phyloP scores from a whole-genome alignment of 1,140 invertebrate genomes.

The Mycetomoellerius zeteki region DNA sequence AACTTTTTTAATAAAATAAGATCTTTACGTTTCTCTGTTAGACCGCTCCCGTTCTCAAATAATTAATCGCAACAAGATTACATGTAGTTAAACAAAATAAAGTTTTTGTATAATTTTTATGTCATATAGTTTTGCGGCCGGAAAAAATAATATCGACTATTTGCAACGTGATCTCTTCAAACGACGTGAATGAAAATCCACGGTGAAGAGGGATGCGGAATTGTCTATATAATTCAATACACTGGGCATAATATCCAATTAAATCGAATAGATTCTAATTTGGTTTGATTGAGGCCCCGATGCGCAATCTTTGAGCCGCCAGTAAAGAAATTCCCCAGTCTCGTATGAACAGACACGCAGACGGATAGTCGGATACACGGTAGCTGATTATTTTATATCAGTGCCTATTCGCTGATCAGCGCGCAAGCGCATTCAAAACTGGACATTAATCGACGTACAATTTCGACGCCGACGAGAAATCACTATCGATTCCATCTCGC shows the following conservation, averaged over 20 bases:
- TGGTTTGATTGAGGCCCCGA: conserved; percentile 79
- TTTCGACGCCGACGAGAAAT: conserved; percentile 47
- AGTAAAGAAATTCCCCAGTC: conserved; percentile 74
- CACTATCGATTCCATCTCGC: conserved; percentile 36
- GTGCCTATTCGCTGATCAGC: conserved; percentile 15
- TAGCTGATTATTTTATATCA: conserved; percentile 81
- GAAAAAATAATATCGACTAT: background rate
- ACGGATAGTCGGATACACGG: conserved; percentile 63
- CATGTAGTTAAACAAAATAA: background rate
- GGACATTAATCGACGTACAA: conserved; percentile 45
- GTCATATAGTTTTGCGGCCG: background rate
- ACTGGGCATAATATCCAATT: conserved; percentile 82
- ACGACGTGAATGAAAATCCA: conserved; percentile 22
- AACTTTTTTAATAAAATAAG: too few relatives aligned
- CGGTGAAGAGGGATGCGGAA: conserved; percentile 30
- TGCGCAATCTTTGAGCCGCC: conserved; percentile 71
- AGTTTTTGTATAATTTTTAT: background rate
- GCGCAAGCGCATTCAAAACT: conserved; percentile 19
- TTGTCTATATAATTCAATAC: conserved; percentile 77
- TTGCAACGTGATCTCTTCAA: conserved; percentile 20
- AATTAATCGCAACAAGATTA: background rate
- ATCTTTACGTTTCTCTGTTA: too few relatives aligned
- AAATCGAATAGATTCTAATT: conserved; percentile 84
- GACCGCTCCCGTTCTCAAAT: too few relatives aligned
- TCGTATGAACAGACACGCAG: conserved; percentile 28